phyloP scores from a whole-genome alignment of 2,888 invertebrate genomes.

The Rhabditoides inermis region DNA sequence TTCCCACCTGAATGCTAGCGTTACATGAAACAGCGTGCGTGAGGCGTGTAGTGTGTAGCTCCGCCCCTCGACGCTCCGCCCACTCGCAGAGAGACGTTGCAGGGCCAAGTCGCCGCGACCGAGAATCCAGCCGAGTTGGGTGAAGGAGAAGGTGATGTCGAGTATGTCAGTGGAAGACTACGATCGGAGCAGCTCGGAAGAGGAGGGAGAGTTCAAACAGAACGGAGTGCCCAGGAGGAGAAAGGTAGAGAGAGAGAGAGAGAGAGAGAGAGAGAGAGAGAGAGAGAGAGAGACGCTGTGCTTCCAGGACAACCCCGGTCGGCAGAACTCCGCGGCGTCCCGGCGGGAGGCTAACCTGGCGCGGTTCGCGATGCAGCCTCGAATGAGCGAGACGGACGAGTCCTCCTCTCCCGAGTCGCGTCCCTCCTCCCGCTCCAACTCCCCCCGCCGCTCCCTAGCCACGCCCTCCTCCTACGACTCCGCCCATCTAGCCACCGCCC shows the following conservation, averaged over 20 bases:
- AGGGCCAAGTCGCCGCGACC: conserved; percentile 47
- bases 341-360: conserved; percentile 27
- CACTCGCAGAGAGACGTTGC: no score
- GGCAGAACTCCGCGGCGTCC: conserved; percentile 4
- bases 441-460: conserved; percentile 32
- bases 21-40: no score
- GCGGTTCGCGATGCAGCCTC: conserved; percentile 17
- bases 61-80: no score
- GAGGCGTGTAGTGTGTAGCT: no score
- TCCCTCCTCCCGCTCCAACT: conserved; percentile 27
- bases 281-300: conserved; percentile 46
- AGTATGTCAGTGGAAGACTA: conserved; percentile 47
- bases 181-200: conserved; percentile 14
- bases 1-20: no score
- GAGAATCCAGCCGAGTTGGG: conserved; percentile 48
- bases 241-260: no score
- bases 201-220: no score
- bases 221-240: no score
- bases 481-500: not conserved
- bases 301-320: conserved; percentile 11
- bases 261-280: conserved; percentile 48
- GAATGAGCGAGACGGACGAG: conserved; percentile 22
- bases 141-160: conserved; percentile 49
- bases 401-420: conserved; percentile 43
- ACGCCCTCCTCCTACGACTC: conserved; percentile 39